Evolutionary conservation across 2,113 vertebrate genomes (phyloP).

Genomic region (Amphiprion ocellaris): DNA sequence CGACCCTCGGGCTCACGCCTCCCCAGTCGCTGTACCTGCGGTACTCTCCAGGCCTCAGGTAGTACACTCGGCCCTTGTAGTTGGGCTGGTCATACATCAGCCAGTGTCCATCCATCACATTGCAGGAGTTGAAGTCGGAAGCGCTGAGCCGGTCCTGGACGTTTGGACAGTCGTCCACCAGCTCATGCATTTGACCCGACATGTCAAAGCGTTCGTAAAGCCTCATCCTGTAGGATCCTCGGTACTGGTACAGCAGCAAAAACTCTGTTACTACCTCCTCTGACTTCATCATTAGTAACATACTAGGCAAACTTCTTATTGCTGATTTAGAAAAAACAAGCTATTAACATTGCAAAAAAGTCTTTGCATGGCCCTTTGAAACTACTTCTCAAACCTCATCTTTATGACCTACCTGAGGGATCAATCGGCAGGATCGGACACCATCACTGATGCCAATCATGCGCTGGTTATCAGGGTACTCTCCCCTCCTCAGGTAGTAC

Average conservation of each 20-base stretch:
- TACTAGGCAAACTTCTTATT: too few species aligned
- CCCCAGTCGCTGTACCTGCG: slow-evolving; percentile 83
- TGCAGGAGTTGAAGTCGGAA: slow-evolving; percentile 80
- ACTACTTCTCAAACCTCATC: background rate
- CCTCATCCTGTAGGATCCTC: slow-evolving; percentile 80
- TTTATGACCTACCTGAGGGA: slow-evolving; percentile 76
- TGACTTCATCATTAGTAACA: background rate
- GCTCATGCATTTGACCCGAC: slow-evolving; percentile 83
- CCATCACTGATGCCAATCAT: slow-evolving; percentile 78
- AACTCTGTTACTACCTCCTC: slow-evolving; percentile 1
- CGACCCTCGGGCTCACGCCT: slow-evolving; percentile 76
- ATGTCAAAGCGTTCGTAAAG: slow-evolving; percentile 82
- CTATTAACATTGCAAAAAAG: too few species aligned
- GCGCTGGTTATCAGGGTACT: slow-evolving; percentile 82
- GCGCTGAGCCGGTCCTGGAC: slow-evolving; percentile 78
- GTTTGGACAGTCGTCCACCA: slow-evolving; percentile 80
- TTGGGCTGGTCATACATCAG: slow-evolving; percentile 81
- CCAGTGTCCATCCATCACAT: slow-evolving; percentile 83
- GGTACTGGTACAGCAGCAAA: slow-evolving; percentile 60
- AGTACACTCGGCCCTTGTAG: slow-evolving; percentile 80
- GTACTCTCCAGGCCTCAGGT: slow-evolving; percentile 84
- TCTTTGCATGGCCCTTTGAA: too few species aligned
- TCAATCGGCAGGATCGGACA: slow-evolving; percentile 80
- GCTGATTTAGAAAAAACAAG: too few species aligned
- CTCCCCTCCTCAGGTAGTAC: slow-evolving; percentile 81